Base-by-base conservation (phyloP, 23 tunicate genomes). In the Ascidia mentula region DNA sequence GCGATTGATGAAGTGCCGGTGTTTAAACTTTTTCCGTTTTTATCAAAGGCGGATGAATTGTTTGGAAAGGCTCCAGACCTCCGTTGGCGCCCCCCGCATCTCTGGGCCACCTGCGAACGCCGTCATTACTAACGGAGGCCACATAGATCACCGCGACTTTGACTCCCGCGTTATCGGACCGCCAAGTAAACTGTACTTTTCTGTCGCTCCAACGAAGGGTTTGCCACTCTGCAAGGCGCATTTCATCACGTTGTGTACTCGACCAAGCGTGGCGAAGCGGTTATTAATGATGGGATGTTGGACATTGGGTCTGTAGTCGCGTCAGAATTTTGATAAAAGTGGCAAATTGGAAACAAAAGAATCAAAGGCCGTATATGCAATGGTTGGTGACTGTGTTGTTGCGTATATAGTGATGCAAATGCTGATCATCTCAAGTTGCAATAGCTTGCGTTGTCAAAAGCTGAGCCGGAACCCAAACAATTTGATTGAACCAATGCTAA, bases 31-130 rank as follows among this genome's bases (percentile, higher is more conserved):
- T n/a, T n/a, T n/a, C n/a, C n/a, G n/a, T n/a, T n/a, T n/a, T n/a
- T n/a, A n/a, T n/a, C n/a, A n/a, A 53, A 53, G 24, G 65, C 65
- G 22, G 24, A 53, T 53, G 65, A 53, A 12, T 42, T 42, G 53
- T 42, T 42, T 42, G 53, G 53, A 42, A 9, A 9, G 65, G 22
- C 24, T 53, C 65, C 65, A 53, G 65, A n/a, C n/a, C n/a, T n/a
- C n/a, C n/a, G n/a, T n/a, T n/a, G 65, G 24, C 65, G 13, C 65
- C 65, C 53, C 65, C 65, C 65, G 65, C 24, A 28, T 20, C 13
- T 53, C 65, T 5, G 65, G 65, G 65, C 65, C 65, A 53, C 65
- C 65, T 53, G 65, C 65, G 65, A 53, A 53, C 24, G 22, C 65
- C 4, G 65, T 3, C 13, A n/a, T 9, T 53, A 20, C 13, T 6